These are phyloP conservation scores for Pyrocephalus nanus DNA, from an alignment of 2,797 vertebrate species.

Conservation along the genomic window DNA sequence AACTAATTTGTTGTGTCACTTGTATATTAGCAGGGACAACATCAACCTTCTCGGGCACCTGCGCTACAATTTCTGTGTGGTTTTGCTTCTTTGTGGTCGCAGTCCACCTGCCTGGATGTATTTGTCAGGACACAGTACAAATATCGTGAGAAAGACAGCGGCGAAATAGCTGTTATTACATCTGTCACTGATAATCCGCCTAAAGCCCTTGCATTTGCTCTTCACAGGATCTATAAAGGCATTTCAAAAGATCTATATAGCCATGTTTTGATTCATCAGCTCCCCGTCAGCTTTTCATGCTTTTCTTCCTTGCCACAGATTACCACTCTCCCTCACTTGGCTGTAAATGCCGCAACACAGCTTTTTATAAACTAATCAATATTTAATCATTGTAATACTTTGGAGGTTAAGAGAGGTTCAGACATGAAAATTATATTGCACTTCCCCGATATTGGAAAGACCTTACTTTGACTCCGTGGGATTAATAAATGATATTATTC, in stretches of 20 bases:
- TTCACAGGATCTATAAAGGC: neutral
- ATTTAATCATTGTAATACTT: slow-evolving; percentile 64
- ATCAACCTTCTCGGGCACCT: slow-evolving; percentile 1
- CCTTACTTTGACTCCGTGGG: neutral
- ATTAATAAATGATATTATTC: slow-evolving; percentile 49
- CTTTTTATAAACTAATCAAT: slow-evolving; percentile 62
- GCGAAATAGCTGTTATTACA: neutral
- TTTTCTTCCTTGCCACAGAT: slow-evolving; percentile 13
- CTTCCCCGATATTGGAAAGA: slow-evolving; percentile 20
- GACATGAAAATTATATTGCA: slow-evolving; percentile 35
- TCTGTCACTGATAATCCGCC: neutral
- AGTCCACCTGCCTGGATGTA: neutral
- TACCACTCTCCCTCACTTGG: neutral
- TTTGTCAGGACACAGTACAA: neutral
- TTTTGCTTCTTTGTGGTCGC: neutral
- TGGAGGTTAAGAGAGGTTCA: slow-evolving; percentile 40
- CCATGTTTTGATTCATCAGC: slow-evolving; percentile 8
- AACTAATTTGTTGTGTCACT: slow-evolving; percentile 24
- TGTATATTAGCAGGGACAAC: neutral
- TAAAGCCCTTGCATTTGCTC: neutral
- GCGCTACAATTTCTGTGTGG: neutral
- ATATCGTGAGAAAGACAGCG: neutral
- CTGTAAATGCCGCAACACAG: neutral
- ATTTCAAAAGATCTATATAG: slow-evolving; percentile 1
- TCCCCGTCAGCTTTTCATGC: neutral